Conservation (phyloP, 37 sponge, comb jelly and placozoan genomes). For the Halisarca cf. caerulea region DNA sequence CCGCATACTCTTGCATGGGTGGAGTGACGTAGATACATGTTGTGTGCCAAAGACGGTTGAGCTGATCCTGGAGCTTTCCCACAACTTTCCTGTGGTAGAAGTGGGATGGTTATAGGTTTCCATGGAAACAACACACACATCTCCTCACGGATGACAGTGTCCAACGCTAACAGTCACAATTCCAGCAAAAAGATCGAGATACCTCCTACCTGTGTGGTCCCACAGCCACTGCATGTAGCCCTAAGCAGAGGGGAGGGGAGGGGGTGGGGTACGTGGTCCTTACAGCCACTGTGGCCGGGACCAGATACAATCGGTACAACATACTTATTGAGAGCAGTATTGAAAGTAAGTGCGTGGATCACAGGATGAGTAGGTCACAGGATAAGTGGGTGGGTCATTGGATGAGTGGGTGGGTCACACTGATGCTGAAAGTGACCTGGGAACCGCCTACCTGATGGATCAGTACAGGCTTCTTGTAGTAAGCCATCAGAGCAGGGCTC, state of each 20-base stretch:
- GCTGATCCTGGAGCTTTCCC: conserved; percentile 51
- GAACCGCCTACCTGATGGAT: conserved; percentile 82
- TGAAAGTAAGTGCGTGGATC: too few relatives aligned
- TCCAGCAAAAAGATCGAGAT: conserved; percentile 90
- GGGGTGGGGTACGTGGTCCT: neutral
- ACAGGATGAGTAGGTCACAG: too few relatives aligned
- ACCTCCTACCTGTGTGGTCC: conserved; percentile 81
- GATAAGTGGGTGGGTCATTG: too few relatives aligned
- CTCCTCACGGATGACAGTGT: conserved; percentile 89
- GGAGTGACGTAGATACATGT: conserved; percentile 91
- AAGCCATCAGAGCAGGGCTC: conserved; percentile 66
- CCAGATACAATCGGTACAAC: too few relatives aligned
- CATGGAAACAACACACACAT: neutral
- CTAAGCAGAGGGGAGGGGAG: conserved; percentile 24
- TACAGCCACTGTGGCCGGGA: neutral
- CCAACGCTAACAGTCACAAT: conserved; percentile 95
- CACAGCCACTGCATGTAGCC: conserved; percentile 92
- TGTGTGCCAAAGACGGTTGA: conserved; percentile 85
- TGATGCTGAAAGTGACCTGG: too few relatives aligned
- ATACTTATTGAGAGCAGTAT: too few relatives aligned
- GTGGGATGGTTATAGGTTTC: neutral
- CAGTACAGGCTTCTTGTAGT: conserved; percentile 79
- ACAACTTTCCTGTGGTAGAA: conserved; percentile 54
- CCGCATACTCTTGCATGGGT: conserved; percentile 71
- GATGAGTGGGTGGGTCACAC: too few relatives aligned